These are phyloP conservation scores for Passer domesticus DNA, from an alignment of 2,113 vertebrate species.

Conservation along the genomic window DNA sequence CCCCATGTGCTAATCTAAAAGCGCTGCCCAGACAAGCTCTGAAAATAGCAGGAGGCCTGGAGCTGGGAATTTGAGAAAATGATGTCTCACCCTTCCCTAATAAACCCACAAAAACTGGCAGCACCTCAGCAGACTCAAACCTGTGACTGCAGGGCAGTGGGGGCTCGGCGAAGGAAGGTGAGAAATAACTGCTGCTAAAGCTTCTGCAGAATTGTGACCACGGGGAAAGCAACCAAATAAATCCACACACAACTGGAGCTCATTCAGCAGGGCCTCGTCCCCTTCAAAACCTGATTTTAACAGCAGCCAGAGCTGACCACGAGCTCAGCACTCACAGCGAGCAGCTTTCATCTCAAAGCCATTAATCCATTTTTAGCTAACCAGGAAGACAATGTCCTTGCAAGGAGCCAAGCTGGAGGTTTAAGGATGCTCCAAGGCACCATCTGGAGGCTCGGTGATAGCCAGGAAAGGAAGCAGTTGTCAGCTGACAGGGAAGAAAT, in stretches of 20 bases:
- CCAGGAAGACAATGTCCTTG: neutral
- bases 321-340: neutral
- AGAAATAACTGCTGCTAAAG: neutral
- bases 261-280: neutral
- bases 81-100: neutral
- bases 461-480: slow-evolving; percentile 59
- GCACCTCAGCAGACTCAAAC: neutral
- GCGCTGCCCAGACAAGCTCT: neutral
- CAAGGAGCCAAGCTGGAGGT: neutral
- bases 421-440: slow-evolving; percentile 10
- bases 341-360: neutral
- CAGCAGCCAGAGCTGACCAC: neutral
- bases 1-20: neutral
- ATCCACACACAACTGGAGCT: neutral
- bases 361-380: neutral
- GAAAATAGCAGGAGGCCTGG: neutral
- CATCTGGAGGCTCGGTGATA: slow-evolving; percentile 57
- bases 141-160: neutral
- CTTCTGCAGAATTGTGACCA: neutral
- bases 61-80: neutral
- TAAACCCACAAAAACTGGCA: neutral
- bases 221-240: neutral
- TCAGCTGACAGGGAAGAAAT: slow-evolving; percentile 17
- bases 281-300: neutral
- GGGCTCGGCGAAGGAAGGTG: neutral